Conservation (phyloP, 2,797 vertebrate species). For the Darevskia mixta region DNA sequence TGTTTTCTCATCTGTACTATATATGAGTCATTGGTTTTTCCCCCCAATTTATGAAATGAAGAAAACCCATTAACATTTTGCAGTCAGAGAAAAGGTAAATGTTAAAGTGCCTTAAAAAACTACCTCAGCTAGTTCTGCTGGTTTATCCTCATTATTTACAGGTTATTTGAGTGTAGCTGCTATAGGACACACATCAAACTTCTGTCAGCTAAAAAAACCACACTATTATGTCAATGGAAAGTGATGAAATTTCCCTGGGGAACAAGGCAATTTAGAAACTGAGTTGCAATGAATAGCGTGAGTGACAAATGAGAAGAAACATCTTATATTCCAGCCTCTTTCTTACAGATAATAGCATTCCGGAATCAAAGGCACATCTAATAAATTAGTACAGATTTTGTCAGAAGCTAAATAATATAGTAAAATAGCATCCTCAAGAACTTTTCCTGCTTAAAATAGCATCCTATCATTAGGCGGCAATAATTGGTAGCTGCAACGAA, state of each 20-base stretch:
- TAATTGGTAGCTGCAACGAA: constrained; percentile 10
- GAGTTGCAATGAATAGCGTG: constrained; percentile 40
- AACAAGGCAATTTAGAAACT: constrained; percentile 38
- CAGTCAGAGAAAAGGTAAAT: constrained; percentile 40
- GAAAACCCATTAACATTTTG: constrained; percentile 49
- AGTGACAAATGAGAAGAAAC: constrained; percentile 45
- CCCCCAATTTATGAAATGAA: constrained; percentile 64
- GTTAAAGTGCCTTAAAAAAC: constrained; percentile 42
- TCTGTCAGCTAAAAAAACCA: constrained; percentile 42
- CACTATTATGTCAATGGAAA: constrained; percentile 38
- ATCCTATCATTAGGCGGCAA: constrained; percentile 29
- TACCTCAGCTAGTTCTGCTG: constrained; percentile 26
- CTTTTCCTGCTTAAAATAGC: constrained; percentile 18
- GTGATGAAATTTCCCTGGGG: constrained; percentile 42
- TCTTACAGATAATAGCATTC: constrained; percentile 24
- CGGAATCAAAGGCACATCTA: constrained; percentile 49
- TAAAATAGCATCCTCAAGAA: constrained; percentile 29
- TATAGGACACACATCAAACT: constrained; percentile 54
- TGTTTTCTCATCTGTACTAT: constrained; percentile 39
- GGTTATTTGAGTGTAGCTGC: constrained; percentile 47
- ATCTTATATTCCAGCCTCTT: constrained; percentile 27
- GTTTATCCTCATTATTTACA: constrained; percentile 50
- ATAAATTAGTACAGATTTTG: constrained; percentile 44
- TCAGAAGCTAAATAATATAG: constrained; percentile 44
- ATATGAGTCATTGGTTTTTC: constrained; percentile 10